Percentiles rank a stretch among this genome's conserved stretches.
These are phyloP conservation scores for Boloria selene DNA, from an alignment of 2,888 invertebrate species.

Conservation along the genomic window DNA sequence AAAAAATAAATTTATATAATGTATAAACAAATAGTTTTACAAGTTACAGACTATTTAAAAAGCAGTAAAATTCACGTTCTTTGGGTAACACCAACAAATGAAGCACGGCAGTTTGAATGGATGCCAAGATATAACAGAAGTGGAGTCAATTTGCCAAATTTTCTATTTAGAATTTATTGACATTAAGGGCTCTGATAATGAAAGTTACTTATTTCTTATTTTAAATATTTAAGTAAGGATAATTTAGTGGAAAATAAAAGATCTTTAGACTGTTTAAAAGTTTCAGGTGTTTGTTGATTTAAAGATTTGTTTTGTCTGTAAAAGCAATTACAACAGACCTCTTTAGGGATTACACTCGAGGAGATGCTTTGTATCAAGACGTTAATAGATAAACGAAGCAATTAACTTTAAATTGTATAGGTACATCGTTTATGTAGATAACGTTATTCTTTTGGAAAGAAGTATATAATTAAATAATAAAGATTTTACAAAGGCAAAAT, in stretches of 20 bases:
- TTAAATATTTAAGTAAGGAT: neutral
- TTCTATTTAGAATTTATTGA: constrained; percentile 21
- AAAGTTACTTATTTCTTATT: neutral
- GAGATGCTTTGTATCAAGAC: constrained; percentile 11
- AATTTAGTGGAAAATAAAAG: neutral
- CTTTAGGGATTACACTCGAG: constrained; percentile 6
- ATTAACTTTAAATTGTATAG: constrained; percentile 8
- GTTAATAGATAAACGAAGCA: constrained; percentile 12
- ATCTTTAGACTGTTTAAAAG: neutral
- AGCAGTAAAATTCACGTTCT: neutral
- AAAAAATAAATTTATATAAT: neutral
- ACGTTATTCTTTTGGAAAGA: neutral
- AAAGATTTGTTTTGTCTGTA: constrained; percentile 10
- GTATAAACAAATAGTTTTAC: neutral
- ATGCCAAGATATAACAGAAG: constrained; percentile 36
- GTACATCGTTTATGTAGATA: neutral
- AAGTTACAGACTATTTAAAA: neutral
- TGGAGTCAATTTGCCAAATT: constrained; percentile 32
- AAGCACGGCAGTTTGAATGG: constrained; percentile 25
- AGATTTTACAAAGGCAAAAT: too few relatives aligned
- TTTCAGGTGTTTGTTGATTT: neutral
- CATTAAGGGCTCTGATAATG: constrained; percentile 3
- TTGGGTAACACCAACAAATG: constrained; percentile 5
- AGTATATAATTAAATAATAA: neutral
- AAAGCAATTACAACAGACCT: constrained; percentile 4